A percentile compares a stretch with the other conserved stretches of the same genome.
phyloP scores from a whole-genome alignment of 2,797 vertebrate genomes.

The Protonibea diacanthus region DNA sequence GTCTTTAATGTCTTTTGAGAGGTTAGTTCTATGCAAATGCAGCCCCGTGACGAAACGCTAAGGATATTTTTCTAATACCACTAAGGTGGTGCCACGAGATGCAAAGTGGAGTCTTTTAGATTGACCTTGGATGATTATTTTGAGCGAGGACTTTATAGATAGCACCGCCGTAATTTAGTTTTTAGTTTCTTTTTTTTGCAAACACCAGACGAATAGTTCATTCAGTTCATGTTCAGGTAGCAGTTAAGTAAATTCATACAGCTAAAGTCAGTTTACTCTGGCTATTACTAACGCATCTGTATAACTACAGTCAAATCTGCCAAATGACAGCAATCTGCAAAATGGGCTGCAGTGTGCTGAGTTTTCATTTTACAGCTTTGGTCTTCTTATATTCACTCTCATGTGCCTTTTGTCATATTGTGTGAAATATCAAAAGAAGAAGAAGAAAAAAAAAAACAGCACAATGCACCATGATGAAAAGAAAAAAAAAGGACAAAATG shows the following conservation, averaged over 20 bases:
- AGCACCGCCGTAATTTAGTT: not conserved
- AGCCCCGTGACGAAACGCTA: conserved; percentile 12
- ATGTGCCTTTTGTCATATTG: conserved; percentile 3
- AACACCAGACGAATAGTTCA: not conserved
- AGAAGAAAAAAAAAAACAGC: not conserved
- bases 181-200: not conserved
- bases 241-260: not conserved
- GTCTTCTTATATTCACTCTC: not conserved
- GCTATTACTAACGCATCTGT: not conserved
- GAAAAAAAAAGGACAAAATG: not conserved
- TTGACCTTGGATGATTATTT: conserved; percentile 40
- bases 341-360: not conserved
- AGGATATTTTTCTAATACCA: conserved; percentile 44
- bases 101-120: conserved; percentile 34
- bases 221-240: not conserved
- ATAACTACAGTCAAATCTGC: not conserved
- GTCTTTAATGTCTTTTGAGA: conserved; percentile 55
- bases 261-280: not conserved
- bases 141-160: not conserved
- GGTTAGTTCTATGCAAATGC: conserved; percentile 65
- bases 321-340: not conserved
- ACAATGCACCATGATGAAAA: not conserved
- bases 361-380: conserved; percentile 1
- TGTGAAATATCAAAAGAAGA: conserved; percentile 1
- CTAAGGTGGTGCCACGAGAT: conserved; percentile 22